A percentile compares a stretch with the other conserved stretches of the same genome.
phyloP scores from a whole-genome alignment of 2,797 vertebrate species.

The Ctenochaetus hawaiiensis region DNA sequence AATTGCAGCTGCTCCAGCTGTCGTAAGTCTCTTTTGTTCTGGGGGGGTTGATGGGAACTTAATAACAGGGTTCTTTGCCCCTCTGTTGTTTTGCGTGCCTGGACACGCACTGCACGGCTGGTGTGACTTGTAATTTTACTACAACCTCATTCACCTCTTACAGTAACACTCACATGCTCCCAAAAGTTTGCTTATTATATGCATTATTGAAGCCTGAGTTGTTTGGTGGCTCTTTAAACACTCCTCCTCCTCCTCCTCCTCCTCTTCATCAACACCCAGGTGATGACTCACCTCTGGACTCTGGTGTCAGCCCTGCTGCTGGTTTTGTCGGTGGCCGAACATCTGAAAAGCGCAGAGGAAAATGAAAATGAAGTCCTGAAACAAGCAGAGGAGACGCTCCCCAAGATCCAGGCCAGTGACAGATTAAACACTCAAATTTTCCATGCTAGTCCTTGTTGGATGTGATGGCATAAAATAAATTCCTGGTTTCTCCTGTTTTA shows the following conservation, averaged over 20 bases:
- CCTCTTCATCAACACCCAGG: conserved; percentile 37
- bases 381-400: conserved; percentile 36
- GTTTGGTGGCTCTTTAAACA: not conserved
- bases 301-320: conserved; percentile 68
- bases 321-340: conserved; percentile 44
- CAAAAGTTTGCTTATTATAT: too few relatives aligned
- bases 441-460: not conserved
- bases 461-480: not conserved
- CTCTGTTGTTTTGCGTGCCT: conserved; percentile 59
- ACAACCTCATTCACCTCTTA: not conserved
- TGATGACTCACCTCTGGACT: conserved; percentile 69
- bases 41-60: conserved; percentile 48
- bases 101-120: conserved; percentile 47
- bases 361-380: conserved; percentile 72
- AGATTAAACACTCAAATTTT: not conserved
- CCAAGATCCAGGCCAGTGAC: conserved; percentile 56
- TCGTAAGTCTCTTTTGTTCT: conserved; percentile 59
- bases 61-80: conserved; percentile 66
- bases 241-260: conserved; percentile 13
- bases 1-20: not conserved
- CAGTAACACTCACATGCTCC: not conserved
- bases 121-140: conserved; percentile 14
- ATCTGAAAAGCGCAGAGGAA: conserved; percentile 51
- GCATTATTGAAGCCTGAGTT: not conserved
- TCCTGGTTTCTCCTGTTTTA: conserved; percentile 26